Conservation (phyloP, 2,888 invertebrate genomes). For the Nephrocerus scutellatus region DNA sequence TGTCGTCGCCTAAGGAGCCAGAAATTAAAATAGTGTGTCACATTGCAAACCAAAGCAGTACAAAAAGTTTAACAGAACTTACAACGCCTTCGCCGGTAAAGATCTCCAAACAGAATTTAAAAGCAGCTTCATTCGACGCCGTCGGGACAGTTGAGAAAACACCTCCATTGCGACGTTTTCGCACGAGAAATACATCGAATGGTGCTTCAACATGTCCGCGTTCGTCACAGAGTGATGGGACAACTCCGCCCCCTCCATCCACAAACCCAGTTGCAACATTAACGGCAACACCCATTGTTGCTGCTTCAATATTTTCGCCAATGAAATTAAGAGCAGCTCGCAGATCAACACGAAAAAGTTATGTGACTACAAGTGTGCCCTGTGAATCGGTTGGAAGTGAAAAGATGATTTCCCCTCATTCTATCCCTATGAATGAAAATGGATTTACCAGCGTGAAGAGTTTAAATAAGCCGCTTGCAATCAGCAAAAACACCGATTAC, state of each 20-base stretch:
- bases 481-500: conserved; percentile 11
- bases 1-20: too few species aligned
- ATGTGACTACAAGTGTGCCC: conserved; percentile 13
- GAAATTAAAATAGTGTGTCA: conserved; percentile 28
- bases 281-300: too few species aligned
- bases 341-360: conserved; percentile 7
- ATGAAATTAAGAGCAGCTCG: background rate
- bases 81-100: conserved; percentile 12
- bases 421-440: conserved; percentile 2
- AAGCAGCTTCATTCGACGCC: conserved; percentile 16
- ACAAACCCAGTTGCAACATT: too few species aligned
- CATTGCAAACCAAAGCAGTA: conserved; percentile 15
- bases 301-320: conserved; percentile 9
- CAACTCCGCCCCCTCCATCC: too few species aligned
- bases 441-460: background rate
- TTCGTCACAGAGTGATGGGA: conserved; percentile 24
- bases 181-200: conserved; percentile 18
- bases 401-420: conserved; percentile 1
- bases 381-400: conserved; percentile 14
- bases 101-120: conserved; percentile 10
- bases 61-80: conserved; percentile 3
- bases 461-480: background rate
- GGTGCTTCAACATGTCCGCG: conserved; percentile 24
- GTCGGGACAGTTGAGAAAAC: too few species aligned
- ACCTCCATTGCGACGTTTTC: too few species aligned